Evolutionary conservation across 64 coral and sea anemone species (phyloP).

Genomic region (Trachythela sp.): DNA sequence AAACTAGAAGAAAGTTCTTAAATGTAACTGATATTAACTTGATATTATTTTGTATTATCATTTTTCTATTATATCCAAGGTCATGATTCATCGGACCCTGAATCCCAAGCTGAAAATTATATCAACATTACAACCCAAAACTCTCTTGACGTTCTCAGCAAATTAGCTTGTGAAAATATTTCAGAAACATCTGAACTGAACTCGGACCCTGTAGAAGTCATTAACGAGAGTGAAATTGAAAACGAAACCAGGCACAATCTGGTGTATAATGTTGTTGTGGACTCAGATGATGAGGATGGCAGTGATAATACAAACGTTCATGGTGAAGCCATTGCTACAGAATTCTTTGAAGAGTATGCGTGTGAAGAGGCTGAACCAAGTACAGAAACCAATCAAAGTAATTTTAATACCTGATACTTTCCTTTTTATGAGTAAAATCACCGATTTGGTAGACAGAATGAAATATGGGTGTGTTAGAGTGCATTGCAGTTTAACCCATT

Average conservation of each 20-base stretch:
- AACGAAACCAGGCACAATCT: no score
- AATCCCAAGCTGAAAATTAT: not conserved
- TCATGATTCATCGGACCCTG: not conserved
- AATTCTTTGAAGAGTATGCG: not conserved
- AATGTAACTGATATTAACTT: no score
- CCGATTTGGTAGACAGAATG: no score
- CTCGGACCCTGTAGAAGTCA: not conserved
- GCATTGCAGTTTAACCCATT: no score
- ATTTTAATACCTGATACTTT: not conserved
- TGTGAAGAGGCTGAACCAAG: not conserved
- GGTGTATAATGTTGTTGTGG: not conserved
- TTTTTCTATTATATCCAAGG: no score
- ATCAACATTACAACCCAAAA: not conserved
- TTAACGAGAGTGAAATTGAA: no score
- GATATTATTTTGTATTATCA: no score
- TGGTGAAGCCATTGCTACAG: not conserved
- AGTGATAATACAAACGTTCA: not conserved
- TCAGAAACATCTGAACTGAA: not conserved
- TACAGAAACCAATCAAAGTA: not conserved
- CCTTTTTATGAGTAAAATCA: not conserved
- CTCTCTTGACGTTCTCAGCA: constrained; percentile 1
- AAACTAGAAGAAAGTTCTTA: no score
- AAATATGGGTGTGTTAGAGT: no score
- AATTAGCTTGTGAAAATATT: constrained; percentile 4
- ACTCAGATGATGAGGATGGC: not conserved